Conservation (phyloP, 30 jellyfish, hydroid and myxozoan species). For the Mastigias papua region DNA sequence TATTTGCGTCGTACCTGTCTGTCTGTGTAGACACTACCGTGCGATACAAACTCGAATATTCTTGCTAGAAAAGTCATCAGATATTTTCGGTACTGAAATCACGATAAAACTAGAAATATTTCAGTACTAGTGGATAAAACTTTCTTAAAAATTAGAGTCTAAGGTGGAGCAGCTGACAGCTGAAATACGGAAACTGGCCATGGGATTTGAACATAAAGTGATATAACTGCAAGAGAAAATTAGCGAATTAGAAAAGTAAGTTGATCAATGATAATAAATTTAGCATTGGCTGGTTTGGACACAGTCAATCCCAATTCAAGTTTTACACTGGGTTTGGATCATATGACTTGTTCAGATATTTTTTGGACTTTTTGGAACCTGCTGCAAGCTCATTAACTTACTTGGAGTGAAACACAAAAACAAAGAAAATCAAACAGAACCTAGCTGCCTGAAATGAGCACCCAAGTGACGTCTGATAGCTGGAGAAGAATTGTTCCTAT, state of each 20-base stretch:
- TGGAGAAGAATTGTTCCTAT: constrained; percentile 40
- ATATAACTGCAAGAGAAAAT: constrained; percentile 39
- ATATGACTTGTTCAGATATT: constrained; percentile 8
- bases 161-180: constrained; percentile 34
- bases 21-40: too few species aligned
- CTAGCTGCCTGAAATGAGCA: constrained; percentile 17
- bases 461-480: constrained; percentile 29
- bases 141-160: too few species aligned
- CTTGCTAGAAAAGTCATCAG: too few species aligned
- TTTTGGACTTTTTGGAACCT: constrained; percentile 32
- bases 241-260: not conserved
- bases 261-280: constrained; percentile 7
- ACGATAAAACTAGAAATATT: too few species aligned
- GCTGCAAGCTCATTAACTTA: constrained; percentile 32
- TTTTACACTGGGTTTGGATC: constrained; percentile 40
- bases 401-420: constrained; percentile 39
- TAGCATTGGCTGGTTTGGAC: constrained; percentile 17
- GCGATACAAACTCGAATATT: too few species aligned
- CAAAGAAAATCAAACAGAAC: constrained; percentile 4
- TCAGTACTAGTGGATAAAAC: too few species aligned
- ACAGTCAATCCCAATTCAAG: constrained; percentile 35
- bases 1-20: too few species aligned
- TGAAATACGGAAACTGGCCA: constrained; percentile 7
- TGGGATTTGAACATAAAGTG: constrained; percentile 15
- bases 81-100: too few species aligned